Conservation (phyloP, 1,140 invertebrate genomes). For the Camponotus vicinus region DNA sequence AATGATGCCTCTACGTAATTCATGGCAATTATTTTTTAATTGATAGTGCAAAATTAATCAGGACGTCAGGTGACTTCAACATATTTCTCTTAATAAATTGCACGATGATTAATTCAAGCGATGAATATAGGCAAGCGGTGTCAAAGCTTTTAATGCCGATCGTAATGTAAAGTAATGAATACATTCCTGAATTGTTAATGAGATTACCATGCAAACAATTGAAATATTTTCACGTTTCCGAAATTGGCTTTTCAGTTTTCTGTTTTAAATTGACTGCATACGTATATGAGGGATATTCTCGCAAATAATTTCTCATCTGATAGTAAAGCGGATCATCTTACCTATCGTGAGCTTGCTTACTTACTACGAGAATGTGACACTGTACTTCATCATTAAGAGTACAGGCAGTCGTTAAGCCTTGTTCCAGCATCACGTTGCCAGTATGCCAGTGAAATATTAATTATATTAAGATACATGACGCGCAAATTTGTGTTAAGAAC, state of each 20-base stretch:
- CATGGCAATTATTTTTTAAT: slow-evolving; percentile 60
- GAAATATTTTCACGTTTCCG: slow-evolving; percentile 15
- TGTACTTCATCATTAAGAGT: slow-evolving; percentile 48
- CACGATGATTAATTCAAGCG: slow-evolving; percentile 49
- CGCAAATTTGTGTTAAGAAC: slow-evolving; percentile 5
- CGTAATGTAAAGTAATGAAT: slow-evolving; percentile 28
- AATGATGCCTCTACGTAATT: slow-evolving; percentile 43
- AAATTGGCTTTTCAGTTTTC: not conserved
- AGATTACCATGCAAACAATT: slow-evolving; percentile 37
- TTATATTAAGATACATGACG: slow-evolving; percentile 15
- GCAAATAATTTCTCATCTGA: slow-evolving; percentile 49
- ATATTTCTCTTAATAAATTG: slow-evolving; percentile 60
- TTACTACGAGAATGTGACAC: slow-evolving; percentile 53
- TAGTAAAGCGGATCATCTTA: slow-evolving; percentile 54
- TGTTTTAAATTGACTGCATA: not conserved
- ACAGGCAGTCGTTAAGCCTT: slow-evolving; percentile 50
- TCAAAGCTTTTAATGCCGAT: slow-evolving; percentile 51
- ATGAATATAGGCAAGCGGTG: slow-evolving; percentile 11
- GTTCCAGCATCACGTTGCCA: slow-evolving; percentile 46
- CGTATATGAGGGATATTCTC: not conserved
- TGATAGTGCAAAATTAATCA: slow-evolving; percentile 55
- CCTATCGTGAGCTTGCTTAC: slow-evolving; percentile 48
- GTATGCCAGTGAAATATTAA: slow-evolving; percentile 51
- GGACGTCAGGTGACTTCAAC: slow-evolving; percentile 29
- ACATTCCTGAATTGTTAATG: slow-evolving; percentile 48